A percentile compares a stretch with the other conserved stretches of the same genome.
These are phyloP conservation scores for Nudaria mundana DNA, from an alignment of 2,888 invertebrate species.

Conservation along the genomic window DNA sequence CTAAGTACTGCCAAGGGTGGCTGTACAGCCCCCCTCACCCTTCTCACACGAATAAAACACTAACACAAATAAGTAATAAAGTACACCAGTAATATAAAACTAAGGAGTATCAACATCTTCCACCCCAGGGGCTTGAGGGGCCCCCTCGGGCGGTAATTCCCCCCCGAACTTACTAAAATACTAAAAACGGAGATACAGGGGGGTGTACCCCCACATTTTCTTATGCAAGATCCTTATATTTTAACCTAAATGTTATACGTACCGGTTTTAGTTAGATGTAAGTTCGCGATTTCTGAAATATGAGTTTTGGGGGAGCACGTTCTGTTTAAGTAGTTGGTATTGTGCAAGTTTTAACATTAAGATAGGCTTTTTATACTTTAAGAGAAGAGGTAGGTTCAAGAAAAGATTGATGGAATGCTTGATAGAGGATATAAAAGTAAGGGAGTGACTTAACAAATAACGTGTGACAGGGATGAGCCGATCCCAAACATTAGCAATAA, in stretches of 20 bases:
- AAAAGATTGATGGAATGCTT: too few species aligned
- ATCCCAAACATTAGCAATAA: too few species aligned
- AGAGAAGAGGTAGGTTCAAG: too few species aligned
- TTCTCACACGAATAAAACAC: slow-evolving; percentile 48
- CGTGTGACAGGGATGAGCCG: too few species aligned
- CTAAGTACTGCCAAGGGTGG: slow-evolving; percentile 47
- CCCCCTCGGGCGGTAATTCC: slow-evolving; percentile 65
- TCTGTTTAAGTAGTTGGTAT: slow-evolving; percentile 1
- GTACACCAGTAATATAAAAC: slow-evolving; percentile 80
- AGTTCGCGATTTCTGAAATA: slow-evolving; percentile 31
- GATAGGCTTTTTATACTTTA: neutral
- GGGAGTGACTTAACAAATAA: too few species aligned
- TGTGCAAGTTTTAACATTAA: neutral
- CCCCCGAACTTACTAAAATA: slow-evolving; percentile 81
- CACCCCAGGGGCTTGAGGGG: slow-evolving; percentile 29
- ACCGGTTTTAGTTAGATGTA: slow-evolving; percentile 31
- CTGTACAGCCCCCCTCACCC: slow-evolving; percentile 44
- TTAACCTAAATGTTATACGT: slow-evolving; percentile 74
- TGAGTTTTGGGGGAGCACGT: slow-evolving; percentile 21
- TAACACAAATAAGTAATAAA: slow-evolving; percentile 79
- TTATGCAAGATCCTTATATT: slow-evolving; percentile 81
- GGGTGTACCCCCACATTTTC: slow-evolving; percentile 68
- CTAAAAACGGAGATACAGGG: slow-evolving; percentile 81
- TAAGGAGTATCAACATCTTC: slow-evolving; percentile 81
- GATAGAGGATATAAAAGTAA: too few species aligned